These are phyloP conservation scores for Eilema caniola DNA, from an alignment of 2,888 invertebrate genomes.

Conservation along the genomic window DNA sequence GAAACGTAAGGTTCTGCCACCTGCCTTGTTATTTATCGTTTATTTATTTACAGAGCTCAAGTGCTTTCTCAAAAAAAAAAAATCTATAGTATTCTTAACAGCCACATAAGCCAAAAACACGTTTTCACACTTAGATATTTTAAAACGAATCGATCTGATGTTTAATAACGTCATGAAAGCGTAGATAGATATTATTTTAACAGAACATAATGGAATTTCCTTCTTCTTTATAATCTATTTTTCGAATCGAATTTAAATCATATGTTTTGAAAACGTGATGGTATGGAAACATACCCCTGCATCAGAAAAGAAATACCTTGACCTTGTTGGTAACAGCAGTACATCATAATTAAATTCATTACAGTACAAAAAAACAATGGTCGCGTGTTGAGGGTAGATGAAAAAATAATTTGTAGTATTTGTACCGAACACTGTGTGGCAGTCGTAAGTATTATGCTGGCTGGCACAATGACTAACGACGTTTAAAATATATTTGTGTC, in stretches of 20 bases:
- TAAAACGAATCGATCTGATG: no score
- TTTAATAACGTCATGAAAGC: no score
- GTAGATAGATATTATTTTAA: no score
- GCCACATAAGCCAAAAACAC: neutral
- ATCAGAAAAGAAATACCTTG: neutral
- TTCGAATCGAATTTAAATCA: no score
- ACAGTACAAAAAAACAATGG: conserved; percentile 3
- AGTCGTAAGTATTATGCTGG: conserved; percentile 10
- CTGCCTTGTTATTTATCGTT: conserved; percentile 1
- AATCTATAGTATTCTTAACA: neutral
- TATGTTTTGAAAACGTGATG: neutral
- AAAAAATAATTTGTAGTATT: conserved; percentile 14
- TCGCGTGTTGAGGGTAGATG: conserved; percentile 14
- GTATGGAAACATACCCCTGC: neutral
- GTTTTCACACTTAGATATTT: neutral
- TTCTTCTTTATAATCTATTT: no score
- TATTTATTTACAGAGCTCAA: neutral
- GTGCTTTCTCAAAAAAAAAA: neutral
- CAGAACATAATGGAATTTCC: no score
- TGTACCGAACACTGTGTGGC: neutral
- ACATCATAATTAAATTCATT: conserved; percentile 1
- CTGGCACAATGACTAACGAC: conserved; percentile 15
- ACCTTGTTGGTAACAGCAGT: neutral
- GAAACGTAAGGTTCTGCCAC: neutral
- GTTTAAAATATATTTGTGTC: conserved; percentile 14